A percentile compares a stretch with the other conserved stretches of the same genome.
Conservation (phyloP, 2,888 invertebrate species). For the Aradus depressus region DNA sequence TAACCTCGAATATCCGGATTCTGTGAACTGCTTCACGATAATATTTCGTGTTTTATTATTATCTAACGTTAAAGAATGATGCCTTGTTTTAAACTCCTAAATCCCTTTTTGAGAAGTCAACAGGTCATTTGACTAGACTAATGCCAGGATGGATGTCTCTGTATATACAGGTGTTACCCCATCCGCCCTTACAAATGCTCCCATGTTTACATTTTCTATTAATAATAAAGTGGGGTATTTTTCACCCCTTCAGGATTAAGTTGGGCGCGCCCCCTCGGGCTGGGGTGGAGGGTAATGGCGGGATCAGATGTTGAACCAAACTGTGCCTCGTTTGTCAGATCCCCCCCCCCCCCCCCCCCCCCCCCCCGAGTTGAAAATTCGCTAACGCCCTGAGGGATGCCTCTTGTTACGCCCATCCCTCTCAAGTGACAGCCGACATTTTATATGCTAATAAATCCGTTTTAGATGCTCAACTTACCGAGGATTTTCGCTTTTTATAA, state of each 20-base stretch:
- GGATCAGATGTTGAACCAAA: neutral
- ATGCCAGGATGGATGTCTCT: conserved; percentile 7
- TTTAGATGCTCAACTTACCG: too few relatives aligned
- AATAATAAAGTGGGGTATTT: conserved; percentile 25
- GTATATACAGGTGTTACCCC: conserved; percentile 8
- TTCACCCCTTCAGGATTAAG: too few relatives aligned
- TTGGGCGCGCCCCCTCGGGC: too few relatives aligned
- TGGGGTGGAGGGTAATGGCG: conserved; percentile 5
- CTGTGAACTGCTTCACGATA: too few relatives aligned
- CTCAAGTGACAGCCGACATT: conserved; percentile 9
- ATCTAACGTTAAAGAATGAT: too few relatives aligned
- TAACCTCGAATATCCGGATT: too few relatives aligned
- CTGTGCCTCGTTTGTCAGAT: conserved; percentile 4
- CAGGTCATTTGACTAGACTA: neutral
- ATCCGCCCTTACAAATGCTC: conserved; percentile 1
- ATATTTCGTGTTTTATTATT: too few relatives aligned
- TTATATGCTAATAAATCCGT: conserved; percentile 14
- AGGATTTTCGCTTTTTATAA: too few relatives aligned
- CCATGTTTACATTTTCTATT: conserved; percentile 23
- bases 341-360: too few relatives aligned
- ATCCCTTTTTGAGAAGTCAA: too few relatives aligned
- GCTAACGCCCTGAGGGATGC: conserved; percentile 9
- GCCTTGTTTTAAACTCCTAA: too few relatives aligned
- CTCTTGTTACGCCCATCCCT: conserved; percentile 1
- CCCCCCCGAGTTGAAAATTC: conserved; percentile 4